Conservation (phyloP, 2,888 invertebrate species). For the Panzeria rudis region DNA sequence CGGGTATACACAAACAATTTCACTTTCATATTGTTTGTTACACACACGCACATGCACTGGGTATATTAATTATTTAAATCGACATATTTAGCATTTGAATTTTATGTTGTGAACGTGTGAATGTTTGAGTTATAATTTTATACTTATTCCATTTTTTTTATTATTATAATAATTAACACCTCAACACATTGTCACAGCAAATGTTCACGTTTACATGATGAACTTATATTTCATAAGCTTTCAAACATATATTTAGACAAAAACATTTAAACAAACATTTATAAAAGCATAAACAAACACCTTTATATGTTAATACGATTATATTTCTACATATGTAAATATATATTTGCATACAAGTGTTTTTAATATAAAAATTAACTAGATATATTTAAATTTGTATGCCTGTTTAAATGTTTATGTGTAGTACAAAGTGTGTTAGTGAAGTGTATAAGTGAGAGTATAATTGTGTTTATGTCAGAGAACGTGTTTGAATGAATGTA, state of each 20-base stretch:
- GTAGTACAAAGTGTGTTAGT: constrained; percentile 12
- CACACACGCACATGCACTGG: not conserved
- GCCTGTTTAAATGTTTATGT: constrained; percentile 14
- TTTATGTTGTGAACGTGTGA: constrained; percentile 14
- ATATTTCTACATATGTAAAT: not conserved
- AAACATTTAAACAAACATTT: not conserved
- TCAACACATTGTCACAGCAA: constrained; percentile 65
- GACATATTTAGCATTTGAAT: constrained; percentile 24
- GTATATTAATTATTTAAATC: constrained; percentile 43
- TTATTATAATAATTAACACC: constrained; percentile 64
- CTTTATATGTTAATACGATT: constrained; percentile 1
- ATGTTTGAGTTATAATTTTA: constrained; percentile 35
- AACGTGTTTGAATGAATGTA: constrained; percentile 26
- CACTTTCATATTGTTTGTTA: not conserved
- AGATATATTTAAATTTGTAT: constrained; percentile 21
- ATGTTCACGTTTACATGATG: constrained; percentile 48
- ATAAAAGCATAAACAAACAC: not conserved
- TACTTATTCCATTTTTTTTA: constrained; percentile 30
- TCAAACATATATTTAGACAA: constrained; percentile 18
- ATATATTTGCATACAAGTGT: not conserved
- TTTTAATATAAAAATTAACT: constrained; percentile 40
- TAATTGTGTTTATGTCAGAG: constrained; percentile 5
- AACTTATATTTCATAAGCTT: constrained; percentile 53
- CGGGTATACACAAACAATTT: not conserved
- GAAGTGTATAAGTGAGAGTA: constrained; percentile 1